Conservation (phyloP, 2,797 vertebrate genomes). For the Clarias fuscus region DNA sequence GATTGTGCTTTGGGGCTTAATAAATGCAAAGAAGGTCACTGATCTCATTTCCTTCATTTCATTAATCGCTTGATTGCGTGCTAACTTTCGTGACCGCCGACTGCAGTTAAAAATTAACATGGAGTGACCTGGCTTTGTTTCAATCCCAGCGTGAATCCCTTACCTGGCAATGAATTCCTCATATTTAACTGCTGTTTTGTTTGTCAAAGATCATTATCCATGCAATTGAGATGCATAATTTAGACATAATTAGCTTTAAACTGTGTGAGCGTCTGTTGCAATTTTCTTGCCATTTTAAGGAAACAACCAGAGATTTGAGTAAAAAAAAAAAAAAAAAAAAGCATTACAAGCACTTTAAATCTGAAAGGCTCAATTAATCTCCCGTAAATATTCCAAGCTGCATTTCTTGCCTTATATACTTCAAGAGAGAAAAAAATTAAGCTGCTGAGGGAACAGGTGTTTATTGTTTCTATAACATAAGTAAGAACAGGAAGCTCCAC, state of each 20-base stretch:
- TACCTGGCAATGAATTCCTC: constrained; percentile 17
- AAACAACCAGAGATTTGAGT: not conserved
- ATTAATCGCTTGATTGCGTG: constrained; percentile 44
- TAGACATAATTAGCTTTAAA: constrained; percentile 3
- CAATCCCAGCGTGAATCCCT: constrained; percentile 21
- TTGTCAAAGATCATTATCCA: constrained; percentile 28
- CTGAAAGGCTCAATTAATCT: not conserved
- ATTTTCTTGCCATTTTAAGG: not conserved
- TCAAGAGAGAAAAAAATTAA: not conserved
- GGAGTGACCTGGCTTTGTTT: constrained; percentile 43
- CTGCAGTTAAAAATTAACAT: constrained; percentile 36
- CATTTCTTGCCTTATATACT: not conserved
- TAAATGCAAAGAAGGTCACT: constrained; percentile 21
- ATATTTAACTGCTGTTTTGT: constrained; percentile 18
- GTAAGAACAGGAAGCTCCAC: not conserved
- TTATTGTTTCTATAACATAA: not conserved
- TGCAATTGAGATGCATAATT: constrained; percentile 6
- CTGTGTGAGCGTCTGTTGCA: not conserved
- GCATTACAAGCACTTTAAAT: not conserved
- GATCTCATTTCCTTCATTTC: constrained; percentile 44
- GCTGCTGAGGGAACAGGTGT: not conserved
- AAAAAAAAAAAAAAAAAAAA: not conserved
- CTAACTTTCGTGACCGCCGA: constrained; percentile 2
- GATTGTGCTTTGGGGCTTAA: not conserved
- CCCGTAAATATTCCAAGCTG: not conserved